Base-by-base conservation (phyloP, 2,113 vertebrate genomes). In the Acrocephalus kingi region DNA sequence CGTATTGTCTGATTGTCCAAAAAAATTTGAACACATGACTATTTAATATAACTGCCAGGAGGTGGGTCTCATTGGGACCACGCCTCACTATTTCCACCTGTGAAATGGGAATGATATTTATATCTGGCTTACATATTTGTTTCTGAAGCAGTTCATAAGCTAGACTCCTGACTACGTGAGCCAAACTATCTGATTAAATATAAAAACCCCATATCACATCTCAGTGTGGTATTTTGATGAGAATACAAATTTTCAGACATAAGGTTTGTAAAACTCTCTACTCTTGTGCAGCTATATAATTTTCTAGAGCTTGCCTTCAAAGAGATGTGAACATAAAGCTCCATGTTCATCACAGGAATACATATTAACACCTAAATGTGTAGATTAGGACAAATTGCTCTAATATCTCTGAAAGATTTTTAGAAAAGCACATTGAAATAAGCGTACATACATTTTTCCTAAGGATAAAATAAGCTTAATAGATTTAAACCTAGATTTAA, bases 31-130 rank as follows among this genome's bases (percentile, higher is more conserved):
- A 56, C 84, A 81, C 59, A 16, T 88, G 85, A 41, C 59, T 86
- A 22, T 74, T 83, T 46, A 88, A 59, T 73, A 7, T 25, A 19
- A 54, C 27, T 89, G 33, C 35, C 1, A 4, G 89, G 94, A 93
- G 95, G 93, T 90, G 86, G 87, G 61, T 90, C 52, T 71, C 68
- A 1, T 30, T 1, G 15, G 78, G 89, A 94, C 91, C 89, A 48
- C 37, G 54, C 89, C 87, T 95, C 94, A 56, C 43, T 77, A 39
- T 82, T 93, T 76, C 92, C 51, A 82, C 78, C 76, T 95, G 82
- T 68, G 66, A 93, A 95, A 71, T 52, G 37, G 81, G 71, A 66
- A 52, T 72, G 43, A 43, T 41, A 17, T 10, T 35, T 67, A 49
- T 37, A 49, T 37, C 45, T 92, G 76, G 24, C 51, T 58, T 95